phyloP scores from a whole-genome alignment of 2,888 invertebrate genomes.

The Saturnia japonica region DNA sequence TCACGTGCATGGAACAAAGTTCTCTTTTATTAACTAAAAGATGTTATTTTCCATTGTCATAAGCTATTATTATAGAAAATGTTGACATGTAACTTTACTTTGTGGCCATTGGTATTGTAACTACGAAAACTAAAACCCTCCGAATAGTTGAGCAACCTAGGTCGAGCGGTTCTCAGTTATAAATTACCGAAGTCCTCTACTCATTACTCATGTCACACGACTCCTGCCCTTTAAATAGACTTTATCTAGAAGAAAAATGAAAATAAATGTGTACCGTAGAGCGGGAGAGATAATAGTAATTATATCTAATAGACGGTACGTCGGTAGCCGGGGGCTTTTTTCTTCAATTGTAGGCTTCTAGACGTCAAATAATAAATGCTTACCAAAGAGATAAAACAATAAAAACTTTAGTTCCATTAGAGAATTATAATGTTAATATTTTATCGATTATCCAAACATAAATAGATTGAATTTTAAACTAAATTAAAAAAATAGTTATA shows the following conservation, averaged over 20 bases:
- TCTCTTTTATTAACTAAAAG: background rate
- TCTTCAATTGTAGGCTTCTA: constrained; percentile 42
- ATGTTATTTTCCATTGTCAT: background rate
- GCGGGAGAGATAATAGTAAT: constrained; percentile 49
- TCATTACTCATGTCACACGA: constrained; percentile 17
- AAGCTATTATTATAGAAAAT: constrained; percentile 7
- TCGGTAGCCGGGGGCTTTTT: constrained; percentile 46
- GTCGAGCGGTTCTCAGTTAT: constrained; percentile 15
- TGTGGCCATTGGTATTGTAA: background rate
- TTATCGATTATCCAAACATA: background rate
- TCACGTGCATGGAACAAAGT: background rate
- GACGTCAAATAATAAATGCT: constrained; percentile 4
- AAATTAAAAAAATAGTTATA: background rate
- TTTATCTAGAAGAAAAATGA: constrained; percentile 33
- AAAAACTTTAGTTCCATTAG: background rate
- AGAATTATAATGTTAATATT: background rate
- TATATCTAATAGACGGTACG: constrained; percentile 50
- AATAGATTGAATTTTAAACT: background rate
- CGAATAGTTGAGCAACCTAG: constrained; percentile 18
- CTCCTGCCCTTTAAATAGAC: constrained; percentile 26
- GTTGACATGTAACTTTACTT: constrained; percentile 21
- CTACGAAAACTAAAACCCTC: background rate
- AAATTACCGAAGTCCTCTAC: constrained; percentile 10
- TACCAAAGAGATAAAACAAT: background rate
- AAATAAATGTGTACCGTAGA: constrained; percentile 38